phyloP scores from a whole-genome alignment of 2,113 vertebrate species.

The Phodopus roborovskii region DNA sequence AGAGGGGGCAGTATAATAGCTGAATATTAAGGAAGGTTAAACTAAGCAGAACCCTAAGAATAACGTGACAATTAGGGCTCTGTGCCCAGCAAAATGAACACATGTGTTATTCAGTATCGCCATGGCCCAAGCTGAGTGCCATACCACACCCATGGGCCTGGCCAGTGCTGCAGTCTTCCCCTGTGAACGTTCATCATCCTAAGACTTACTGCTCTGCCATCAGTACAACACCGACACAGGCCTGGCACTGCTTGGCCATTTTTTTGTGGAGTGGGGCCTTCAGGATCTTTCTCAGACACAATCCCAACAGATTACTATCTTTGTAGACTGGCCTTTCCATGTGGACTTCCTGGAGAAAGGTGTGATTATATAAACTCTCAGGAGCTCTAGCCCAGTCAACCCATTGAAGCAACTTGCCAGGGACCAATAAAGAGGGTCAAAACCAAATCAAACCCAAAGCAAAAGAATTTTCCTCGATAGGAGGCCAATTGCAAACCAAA shows the following conservation, averaged over 20 bases:
- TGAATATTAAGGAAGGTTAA: not conserved
- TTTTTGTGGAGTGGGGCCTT: not conserved
- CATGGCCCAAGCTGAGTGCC: not conserved
- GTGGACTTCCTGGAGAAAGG: accelerated
- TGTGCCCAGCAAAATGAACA: not conserved
- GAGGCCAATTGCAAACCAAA: not conserved
- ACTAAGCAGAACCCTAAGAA: not conserved
- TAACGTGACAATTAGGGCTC: not conserved
- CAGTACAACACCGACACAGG: not conserved
- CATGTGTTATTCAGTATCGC: not conserved
- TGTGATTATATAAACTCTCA: not conserved
- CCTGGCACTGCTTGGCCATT: not conserved
- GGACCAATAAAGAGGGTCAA: not conserved
- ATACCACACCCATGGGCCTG: not conserved
- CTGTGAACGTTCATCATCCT: not conserved
- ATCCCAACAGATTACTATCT: not conserved
- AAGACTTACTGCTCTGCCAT: not conserved
- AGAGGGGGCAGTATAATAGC: not conserved
- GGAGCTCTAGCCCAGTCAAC: not conserved
- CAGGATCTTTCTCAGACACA: not conserved
- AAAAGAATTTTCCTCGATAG: not conserved
- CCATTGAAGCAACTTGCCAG: not conserved
- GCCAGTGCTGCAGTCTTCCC: not conserved
- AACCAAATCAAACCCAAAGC: not conserved
- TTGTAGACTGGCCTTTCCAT: not conserved